Conservation (phyloP, 2,113 vertebrate genomes). For the Prunella himalayana region DNA sequence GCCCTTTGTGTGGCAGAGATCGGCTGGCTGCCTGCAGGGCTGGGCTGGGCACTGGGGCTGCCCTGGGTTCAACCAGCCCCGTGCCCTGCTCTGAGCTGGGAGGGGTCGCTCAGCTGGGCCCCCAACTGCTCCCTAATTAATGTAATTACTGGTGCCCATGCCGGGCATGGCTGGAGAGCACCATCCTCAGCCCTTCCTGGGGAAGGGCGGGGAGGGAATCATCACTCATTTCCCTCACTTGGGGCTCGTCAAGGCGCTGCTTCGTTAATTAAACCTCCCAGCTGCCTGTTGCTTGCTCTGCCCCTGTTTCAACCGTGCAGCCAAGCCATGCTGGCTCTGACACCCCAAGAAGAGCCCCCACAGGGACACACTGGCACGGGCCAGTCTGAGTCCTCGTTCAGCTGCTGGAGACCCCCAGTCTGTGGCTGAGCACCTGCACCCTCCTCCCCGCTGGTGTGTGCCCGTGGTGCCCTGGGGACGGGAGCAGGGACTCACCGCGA, state of each 20-base stretch:
- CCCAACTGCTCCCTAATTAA: not conserved
- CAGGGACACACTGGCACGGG: accelerated
- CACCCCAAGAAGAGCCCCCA: not conserved
- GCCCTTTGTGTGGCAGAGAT: not conserved
- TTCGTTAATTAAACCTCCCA: not conserved
- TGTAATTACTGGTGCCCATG: not conserved
- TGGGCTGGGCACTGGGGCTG: not conserved
- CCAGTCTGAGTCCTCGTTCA: accelerated
- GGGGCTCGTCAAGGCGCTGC: not conserved
- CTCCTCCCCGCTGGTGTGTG: accelerated
- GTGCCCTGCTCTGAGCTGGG: not conserved
- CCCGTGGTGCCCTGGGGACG: accelerated
- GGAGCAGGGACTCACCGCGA: conserved; percentile 66
- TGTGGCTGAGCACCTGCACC: not conserved
- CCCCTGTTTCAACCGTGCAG: not conserved
- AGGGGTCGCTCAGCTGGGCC: not conserved
- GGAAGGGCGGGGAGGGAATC: not conserved
- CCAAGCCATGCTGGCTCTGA: not conserved
- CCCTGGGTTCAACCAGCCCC: not conserved
- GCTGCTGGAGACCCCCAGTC: not conserved
- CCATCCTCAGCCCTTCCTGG: not conserved
- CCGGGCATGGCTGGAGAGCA: not conserved
- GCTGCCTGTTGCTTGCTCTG: not conserved
- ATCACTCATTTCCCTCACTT: not conserved
- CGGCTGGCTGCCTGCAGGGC: not conserved